Conservation (phyloP, 2,888 invertebrate species). For the Trichopoda pennipes region DNA sequence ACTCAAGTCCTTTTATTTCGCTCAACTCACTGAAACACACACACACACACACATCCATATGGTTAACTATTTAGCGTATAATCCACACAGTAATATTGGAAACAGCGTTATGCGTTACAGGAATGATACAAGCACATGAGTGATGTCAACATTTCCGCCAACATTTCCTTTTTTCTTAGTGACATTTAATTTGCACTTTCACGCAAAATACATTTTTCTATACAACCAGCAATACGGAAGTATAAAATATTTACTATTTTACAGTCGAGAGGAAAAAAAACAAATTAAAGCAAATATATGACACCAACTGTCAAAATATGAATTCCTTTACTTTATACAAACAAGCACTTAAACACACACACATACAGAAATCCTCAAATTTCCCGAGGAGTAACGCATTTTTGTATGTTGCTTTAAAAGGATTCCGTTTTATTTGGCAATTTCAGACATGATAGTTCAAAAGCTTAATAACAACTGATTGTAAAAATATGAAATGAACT, state of each 20-base stretch:
- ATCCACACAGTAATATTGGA: constrained; percentile 26
- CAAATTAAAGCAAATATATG: constrained; percentile 45
- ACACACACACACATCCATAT: background rate
- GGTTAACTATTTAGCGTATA: constrained; percentile 29
- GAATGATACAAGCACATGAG: constrained; percentile 54
- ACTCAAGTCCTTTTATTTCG: constrained; percentile 43
- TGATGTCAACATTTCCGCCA: constrained; percentile 73
- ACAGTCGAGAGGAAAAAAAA: background rate
- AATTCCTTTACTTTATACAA: constrained; percentile 11
- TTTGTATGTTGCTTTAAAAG: background rate
- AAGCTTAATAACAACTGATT: constrained; percentile 56
- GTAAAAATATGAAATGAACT: constrained; percentile 55
- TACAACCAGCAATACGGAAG: background rate
- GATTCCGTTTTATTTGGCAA: constrained; percentile 29
- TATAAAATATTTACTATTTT: constrained; percentile 12
- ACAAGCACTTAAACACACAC: background rate
- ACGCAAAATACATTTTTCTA: constrained; percentile 21
- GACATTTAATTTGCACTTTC: constrained; percentile 37
- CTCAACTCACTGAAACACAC: constrained; percentile 42
- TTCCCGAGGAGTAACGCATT: background rate
- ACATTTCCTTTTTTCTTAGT: constrained; percentile 71
- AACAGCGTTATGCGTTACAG: constrained; percentile 40
- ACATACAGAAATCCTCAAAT: background rate
- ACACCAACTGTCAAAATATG: constrained; percentile 39
- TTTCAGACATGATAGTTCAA: constrained; percentile 54